Evolutionary conservation across 2,888 invertebrate genomes (phyloP), one percentile per base, ranked within the genome.

Genomic region (Aplocera efformata): DNA sequence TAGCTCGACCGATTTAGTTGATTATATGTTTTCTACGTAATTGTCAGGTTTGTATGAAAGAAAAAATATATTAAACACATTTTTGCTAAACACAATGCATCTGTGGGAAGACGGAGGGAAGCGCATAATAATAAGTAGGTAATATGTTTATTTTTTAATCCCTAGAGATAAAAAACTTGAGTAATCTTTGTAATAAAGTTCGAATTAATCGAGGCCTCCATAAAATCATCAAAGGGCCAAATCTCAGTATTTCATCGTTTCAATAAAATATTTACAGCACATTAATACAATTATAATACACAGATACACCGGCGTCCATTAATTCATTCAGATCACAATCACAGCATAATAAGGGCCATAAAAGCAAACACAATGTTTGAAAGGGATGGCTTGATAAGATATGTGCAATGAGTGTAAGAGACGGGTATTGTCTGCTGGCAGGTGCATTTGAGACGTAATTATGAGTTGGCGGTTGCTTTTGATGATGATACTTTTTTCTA

Each of bases 311-410:
- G 48, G 55, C 50, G 53, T 54, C 50, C 58, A 63, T 62, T 67
- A 62, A 63, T 58, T 63, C 54, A 63, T 62, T 60, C 55, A 53
- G 67, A 67, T 67, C 60, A 56, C 58, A 60, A 67, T 67, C 65
- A 60, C 58, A 46, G 35, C 49, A 47, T 63, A 63, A 60, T 61
- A 63, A 65, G 53, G 50, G 48, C 45, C 53, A 52, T 56, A 62
- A 61, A 60, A 64, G 58, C 56, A 62, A 59, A 59, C 49, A 62
- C 52, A 50, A 58, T 52, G 45, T 48, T 31, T 50, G 57, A 63
- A 11, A 53, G 56, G 42, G 63, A 64, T 21, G 43, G 50, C 31
- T 30, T 24, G 33, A 51, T 47, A 36, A 27, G 30, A 37, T 36
- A 46, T 20, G 10, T 7, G 27, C 36, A 35, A 33, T 7, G 44